Base-by-base conservation (phyloP, 2,113 vertebrate species). In the Syngnathus scovelli region DNA sequence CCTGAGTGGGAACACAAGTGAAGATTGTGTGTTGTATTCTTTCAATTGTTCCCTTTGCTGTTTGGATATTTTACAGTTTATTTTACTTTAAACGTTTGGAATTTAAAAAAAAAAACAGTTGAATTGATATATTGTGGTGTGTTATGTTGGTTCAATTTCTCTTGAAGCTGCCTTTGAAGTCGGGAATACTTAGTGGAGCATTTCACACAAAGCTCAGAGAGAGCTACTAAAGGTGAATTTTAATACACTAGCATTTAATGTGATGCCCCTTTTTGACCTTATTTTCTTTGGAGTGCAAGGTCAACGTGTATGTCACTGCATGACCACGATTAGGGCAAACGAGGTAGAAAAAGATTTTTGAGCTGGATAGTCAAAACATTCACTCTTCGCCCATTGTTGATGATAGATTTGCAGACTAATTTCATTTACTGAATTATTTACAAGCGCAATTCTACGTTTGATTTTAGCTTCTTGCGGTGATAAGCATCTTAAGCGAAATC, bases 41-140 rank as follows among this genome's bases (percentile, higher is more conserved):
- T 41, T 60, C 15, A 66, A 46, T 77, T 54, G 62, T 83, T 86
- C 13, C 60, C 70, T 77, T 82, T 68, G 56, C 62, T 81, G 82
- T 78, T 83, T 79, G 73, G 60, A 83, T 84, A 82, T 90, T 91
- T 91, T 89, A 87, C 87, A 86, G 70, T 87, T 90, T 87, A 49
- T 90, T 90, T 89, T 89, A 88, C 83, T 80, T 71, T 83, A 71
- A 81, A 79, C 70, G 90, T 91, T 90, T 90, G 87, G 80, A 87
- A 85, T 79, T 77, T 85, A 90, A 86, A 76, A 85, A 65, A 58
- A 23, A 44, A 7, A 13, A 13, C 19, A 27, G 12, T 44, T 62
- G 61, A 62, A 44, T 62, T 44, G 61, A 44, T 44, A 16, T 44
- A 16, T 23, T 62, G 61, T 46, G 61, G 23, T 6, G 12, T 62